phyloP scores from a whole-genome alignment of 2,797 vertebrate genomes.

The Crocodylus rhombifer region DNA sequence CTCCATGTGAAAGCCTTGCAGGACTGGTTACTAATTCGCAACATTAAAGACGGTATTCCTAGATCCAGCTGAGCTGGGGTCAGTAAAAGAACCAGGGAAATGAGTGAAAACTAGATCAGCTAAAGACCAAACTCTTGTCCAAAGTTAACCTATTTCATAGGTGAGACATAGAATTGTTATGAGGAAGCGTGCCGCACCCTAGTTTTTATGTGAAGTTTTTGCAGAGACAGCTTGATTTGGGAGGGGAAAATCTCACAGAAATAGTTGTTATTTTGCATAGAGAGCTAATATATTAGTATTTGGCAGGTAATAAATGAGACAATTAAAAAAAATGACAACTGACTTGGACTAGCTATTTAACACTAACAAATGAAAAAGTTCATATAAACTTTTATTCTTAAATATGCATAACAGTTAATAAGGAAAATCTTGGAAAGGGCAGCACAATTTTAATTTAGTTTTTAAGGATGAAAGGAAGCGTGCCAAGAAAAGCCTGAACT shows the following conservation, averaged over 20 bases:
- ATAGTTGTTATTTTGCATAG: conserved; percentile 24
- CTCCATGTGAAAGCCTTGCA: too few species aligned
- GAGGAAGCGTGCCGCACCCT: conserved; percentile 18
- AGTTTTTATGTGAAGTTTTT: conserved; percentile 30
- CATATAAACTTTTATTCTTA: not conserved
- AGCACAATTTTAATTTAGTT: conserved; percentile 1
- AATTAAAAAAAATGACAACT: not conserved
- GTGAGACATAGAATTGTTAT: conserved; percentile 16
- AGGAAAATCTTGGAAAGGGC: not conserved
- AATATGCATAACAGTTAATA: conserved; percentile 2
- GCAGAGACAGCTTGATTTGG: conserved; percentile 13
- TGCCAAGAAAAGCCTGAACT: not conserved
- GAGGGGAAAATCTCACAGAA: conserved; percentile 3
- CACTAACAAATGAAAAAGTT: conserved; percentile 1
- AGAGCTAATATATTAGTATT: not conserved
- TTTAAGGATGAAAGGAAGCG: conserved; percentile 13
- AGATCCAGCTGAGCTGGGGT: not conserved
- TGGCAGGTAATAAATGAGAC: not conserved
- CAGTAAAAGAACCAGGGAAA: conserved; percentile 45
- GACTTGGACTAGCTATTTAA: conserved; percentile 10
- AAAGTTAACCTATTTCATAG: conserved; percentile 58
- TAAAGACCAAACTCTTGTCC: not conserved
- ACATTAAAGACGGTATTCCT: too few species aligned
- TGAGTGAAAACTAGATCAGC: conserved; percentile 33
- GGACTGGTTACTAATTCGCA: too few species aligned